phyloP scores from a whole-genome alignment of 2,113 vertebrate species.

The Lycocorax pyrrhopterus region DNA sequence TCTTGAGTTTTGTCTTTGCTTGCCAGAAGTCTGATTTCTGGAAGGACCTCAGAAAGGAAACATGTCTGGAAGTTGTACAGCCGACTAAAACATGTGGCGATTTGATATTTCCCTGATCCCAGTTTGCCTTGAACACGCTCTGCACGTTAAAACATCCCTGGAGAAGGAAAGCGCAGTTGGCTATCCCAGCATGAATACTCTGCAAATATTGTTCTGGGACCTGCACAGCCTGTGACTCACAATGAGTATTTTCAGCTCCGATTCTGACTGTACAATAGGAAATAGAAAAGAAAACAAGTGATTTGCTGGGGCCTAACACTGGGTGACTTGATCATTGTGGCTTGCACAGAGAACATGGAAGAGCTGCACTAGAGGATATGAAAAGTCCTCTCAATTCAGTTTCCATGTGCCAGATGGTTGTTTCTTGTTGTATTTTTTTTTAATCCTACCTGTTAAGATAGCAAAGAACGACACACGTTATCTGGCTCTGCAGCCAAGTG shows the following conservation, averaged over 20 bases:
- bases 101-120: background rate
- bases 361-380: background rate
- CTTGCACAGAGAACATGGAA: background rate
- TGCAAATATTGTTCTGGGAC: constrained; percentile 57
- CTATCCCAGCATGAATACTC: constrained; percentile 3
- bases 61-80: background rate
- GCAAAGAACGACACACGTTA: constrained; percentile 41
- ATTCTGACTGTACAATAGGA: constrained; percentile 19
- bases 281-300: constrained; percentile 19
- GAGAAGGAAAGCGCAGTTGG: constrained; percentile 40
- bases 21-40: background rate
- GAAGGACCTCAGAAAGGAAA: background rate
- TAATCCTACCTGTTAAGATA: constrained; percentile 54
- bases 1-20: background rate
- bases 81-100: background rate
- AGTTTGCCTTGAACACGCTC: background rate
- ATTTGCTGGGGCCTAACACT: background rate
- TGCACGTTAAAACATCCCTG: constrained; percentile 12
- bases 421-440: background rate
- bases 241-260: constrained; percentile 8
- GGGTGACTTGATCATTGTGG: background rate
- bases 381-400: background rate
- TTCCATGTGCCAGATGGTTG: constrained; percentile 16
- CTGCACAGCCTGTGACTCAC: constrained; percentile 17
- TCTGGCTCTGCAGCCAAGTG: constrained; percentile 44